A percentile compares a stretch with the other conserved stretches of the same genome.
Evolutionary conservation across 2,113 vertebrate species (phyloP).

Genomic region (Erinaceus europaeus): DNA sequence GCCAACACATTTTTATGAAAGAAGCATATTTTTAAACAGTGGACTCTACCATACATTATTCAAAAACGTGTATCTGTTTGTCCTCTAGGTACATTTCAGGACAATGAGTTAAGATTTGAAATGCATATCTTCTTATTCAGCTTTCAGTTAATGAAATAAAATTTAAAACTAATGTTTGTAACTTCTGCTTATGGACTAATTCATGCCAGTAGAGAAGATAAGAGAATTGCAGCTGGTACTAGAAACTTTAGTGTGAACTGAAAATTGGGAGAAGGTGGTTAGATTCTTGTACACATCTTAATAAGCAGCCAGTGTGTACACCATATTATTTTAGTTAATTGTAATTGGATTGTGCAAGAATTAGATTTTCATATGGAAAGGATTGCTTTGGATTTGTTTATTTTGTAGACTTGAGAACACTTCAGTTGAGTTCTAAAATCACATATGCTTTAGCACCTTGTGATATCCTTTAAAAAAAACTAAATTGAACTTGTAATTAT

Average conservation of each 20-base stretch:
- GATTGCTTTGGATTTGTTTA: slow-evolving; percentile 18
- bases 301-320: background rate
- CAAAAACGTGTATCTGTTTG: slow-evolving; percentile 56
- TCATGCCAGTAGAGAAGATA: background rate
- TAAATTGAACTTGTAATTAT: background rate
- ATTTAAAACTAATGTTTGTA: slow-evolving; percentile 31
- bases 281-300: background rate
- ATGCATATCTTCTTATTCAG: slow-evolving; percentile 49
- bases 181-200: slow-evolving; percentile 21
- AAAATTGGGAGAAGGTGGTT: background rate
- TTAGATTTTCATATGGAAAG: background rate
- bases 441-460: background rate
- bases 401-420: background rate
- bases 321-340: background rate
- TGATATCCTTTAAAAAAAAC: background rate
- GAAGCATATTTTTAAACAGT: slow-evolving; percentile 29
- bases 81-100: slow-evolving; percentile 41
- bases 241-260: background rate
- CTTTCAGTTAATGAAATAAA: slow-evolving; percentile 75
- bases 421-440: background rate
- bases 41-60: background rate
- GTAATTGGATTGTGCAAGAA: background rate
- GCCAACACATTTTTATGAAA: slow-evolving; percentile 26
- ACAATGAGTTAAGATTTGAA: slow-evolving; percentile 44
- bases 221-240: background rate